Evolutionary conservation across 2,888 invertebrate species (phyloP), one percentile per base, ranked within the genome.

Genomic region (Kuschelorhynchus macadamiae): DNA sequence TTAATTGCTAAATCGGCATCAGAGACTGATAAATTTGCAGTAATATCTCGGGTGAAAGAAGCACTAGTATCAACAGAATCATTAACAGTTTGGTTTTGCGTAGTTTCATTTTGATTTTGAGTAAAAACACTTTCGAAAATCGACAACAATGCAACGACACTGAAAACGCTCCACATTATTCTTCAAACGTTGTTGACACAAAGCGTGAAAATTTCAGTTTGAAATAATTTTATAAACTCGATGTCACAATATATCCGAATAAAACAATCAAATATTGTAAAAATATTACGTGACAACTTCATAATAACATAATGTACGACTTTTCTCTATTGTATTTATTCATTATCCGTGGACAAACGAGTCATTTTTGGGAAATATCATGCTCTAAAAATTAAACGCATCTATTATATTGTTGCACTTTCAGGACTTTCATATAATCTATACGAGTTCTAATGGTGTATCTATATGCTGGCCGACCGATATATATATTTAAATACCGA

Each of bases 1-100:
- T 49, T 56, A 2, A 11, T 20, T 9, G 33, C 30, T 67, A 63
- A 21, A 59, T 41, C 57, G 25, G 47, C 32, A 59, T 52, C 44
- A 67, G 42, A 39, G 36, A 67, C 50, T 60, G 63, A 55, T 53
- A 62, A 14, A 67, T 36, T 70, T 63, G 57, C 57, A 70, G 41
- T 57, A 67, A 50, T 17, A 70, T 70, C 67, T 70, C 67, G 25
- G 70, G 67, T 17, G 47, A 63, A 1, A 70, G 25, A 30, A 67
- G 41, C 20, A 70, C 59, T 32, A 67, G 17, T 18, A 66, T 47
- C 53, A 66, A 16, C 49, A 67, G 18, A 30, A 66, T 55, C 66
- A 70, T 62, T 7, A 70, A 20, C 30, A 60, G 21, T 60, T 53
- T 70, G 7, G 52, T 32, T 60, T 55, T 62, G 53, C 44, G 49